Evolutionary conservation across 2,888 invertebrate species (phyloP).

Genomic region (Hirtodrosophila cameraria): DNA sequence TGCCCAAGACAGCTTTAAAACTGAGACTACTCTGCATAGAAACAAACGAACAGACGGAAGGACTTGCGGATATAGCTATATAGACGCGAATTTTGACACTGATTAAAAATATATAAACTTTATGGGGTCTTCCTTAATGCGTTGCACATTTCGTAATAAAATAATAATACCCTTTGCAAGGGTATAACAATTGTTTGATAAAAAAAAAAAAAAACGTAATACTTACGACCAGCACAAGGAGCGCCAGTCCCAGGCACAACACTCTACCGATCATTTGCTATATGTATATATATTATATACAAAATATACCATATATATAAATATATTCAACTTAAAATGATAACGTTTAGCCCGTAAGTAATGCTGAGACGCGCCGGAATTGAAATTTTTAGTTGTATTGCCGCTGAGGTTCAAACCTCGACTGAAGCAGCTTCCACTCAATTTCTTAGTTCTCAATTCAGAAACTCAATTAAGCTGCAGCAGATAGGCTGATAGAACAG

Average conservation of each 20-base stretch:
- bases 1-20: no score
- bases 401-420: slow-evolving; percentile 64
- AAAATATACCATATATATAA: slow-evolving; percentile 15
- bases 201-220: not conserved
- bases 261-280: slow-evolving; percentile 45
- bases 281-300: slow-evolving; percentile 10
- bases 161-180: no score
- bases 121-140: no score
- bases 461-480: slow-evolving; percentile 61
- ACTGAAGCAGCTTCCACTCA: slow-evolving; percentile 56
- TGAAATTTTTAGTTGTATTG: slow-evolving; percentile 33
- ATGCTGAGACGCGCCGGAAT: slow-evolving; percentile 12
- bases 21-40: no score
- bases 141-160: no score
- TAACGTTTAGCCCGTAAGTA: slow-evolving; percentile 33
- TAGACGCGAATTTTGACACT: no score
- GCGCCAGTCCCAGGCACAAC: slow-evolving; percentile 45
- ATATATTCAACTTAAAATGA: slow-evolving; percentile 40
- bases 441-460: slow-evolving; percentile 58
- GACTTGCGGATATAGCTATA: no score
- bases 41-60: no score
- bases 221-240: slow-evolving; percentile 60
- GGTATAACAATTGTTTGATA: no score
- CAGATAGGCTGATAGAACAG: slow-evolving; percentile 19
- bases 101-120: no score